Percentiles rank a stretch among this genome's conserved stretches.
Conservation (phyloP, 2,113 vertebrate species). For the Regulus satrapa region DNA sequence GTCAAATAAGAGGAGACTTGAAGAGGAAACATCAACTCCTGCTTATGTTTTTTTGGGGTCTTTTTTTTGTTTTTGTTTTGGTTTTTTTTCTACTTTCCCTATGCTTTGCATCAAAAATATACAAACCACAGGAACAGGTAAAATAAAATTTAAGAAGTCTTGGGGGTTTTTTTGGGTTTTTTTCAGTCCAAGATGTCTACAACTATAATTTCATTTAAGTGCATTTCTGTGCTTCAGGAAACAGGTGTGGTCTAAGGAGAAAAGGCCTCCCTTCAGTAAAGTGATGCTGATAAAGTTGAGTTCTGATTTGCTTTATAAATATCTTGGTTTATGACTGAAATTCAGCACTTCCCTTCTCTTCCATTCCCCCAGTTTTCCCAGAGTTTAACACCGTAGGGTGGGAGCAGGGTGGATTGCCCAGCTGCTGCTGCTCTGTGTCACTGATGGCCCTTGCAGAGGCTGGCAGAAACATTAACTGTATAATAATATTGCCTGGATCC, state of each 20-base stretch:
- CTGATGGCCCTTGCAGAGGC: neutral
- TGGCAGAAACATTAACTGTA: neutral
- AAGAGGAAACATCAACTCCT: neutral
- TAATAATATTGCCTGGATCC: neutral
- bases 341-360: neutral
- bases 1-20: neutral
- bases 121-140: rapidly evolving
- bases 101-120: neutral
- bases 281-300: rapidly evolving
- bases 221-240: neutral
- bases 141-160: neutral
- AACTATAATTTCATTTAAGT: neutral
- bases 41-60: neutral
- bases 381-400: neutral
- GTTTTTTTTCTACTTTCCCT: neutral
- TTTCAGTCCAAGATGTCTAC: neutral
- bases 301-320: neutral
- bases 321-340: neutral
- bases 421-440: neutral
- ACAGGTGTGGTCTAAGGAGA: neutral
- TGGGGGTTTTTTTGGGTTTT: neutral
- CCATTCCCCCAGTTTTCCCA: neutral
- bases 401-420: neutral
- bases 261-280: neutral
- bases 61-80: no score